Evolutionary conservation across 2,113 vertebrate genomes (phyloP).

Genomic region (Corynorhinus townsendii): DNA sequence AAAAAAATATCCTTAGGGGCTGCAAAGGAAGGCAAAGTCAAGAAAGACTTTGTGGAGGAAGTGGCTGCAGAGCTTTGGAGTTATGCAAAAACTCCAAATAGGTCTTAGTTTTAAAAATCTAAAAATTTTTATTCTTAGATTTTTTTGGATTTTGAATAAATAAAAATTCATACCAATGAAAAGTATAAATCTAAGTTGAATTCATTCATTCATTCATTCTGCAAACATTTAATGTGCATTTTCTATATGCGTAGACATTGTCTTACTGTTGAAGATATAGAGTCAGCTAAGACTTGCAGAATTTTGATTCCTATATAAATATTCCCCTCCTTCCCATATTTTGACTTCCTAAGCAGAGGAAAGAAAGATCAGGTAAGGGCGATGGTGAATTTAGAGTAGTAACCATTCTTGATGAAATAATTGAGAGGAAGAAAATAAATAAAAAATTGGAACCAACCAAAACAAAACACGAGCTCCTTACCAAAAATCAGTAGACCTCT

Average conservation of each 20-base stretch:
- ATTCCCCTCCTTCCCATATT: neutral
- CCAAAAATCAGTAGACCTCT: neutral
- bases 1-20: neutral
- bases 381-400: neutral
- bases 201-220: neutral
- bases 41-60: neutral
- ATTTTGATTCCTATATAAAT: neutral
- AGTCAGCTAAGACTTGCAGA: neutral
- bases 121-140: constrained; percentile 13
- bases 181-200: neutral
- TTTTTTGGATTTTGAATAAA: neutral
- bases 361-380: neutral
- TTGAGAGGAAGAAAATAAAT: neutral
- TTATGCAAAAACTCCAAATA: neutral
- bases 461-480: neutral
- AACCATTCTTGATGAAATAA: neutral
- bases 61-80: neutral
- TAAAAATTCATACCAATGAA: neutral
- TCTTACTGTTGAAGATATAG: neutral
- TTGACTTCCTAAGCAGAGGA: neutral
- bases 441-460: neutral
- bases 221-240: neutral
- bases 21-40: neutral
- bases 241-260: neutral
- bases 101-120: constrained; percentile 24